phyloP scores from a whole-genome alignment of 2,888 invertebrate species.

The Thymelicus lineola region DNA sequence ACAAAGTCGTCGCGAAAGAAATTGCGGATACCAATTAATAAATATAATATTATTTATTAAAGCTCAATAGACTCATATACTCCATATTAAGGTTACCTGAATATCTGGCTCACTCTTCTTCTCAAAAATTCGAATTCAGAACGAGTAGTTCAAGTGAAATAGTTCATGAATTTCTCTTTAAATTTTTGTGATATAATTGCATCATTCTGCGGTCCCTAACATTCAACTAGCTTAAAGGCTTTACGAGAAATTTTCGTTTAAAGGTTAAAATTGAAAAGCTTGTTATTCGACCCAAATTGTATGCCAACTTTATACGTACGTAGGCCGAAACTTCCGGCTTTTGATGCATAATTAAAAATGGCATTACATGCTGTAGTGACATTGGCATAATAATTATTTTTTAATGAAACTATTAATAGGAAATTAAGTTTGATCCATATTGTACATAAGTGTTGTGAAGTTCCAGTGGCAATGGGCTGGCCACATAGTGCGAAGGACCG shows the following conservation, averaged over 20 bases:
- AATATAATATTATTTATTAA: background rate
- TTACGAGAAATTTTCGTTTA: slow-evolving; percentile 58
- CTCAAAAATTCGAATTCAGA: slow-evolving; percentile 38
- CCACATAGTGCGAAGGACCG: too few species aligned
- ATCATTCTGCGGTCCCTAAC: slow-evolving; percentile 52
- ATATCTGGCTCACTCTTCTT: slow-evolving; percentile 21
- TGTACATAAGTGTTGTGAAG: too few species aligned
- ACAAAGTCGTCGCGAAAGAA: too few species aligned
- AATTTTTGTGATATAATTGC: slow-evolving; percentile 56
- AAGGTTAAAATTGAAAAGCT: slow-evolving; percentile 61
- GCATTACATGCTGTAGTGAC: too few species aligned
- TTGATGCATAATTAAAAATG: background rate
- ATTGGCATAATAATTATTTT: too few species aligned
- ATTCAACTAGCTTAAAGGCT: slow-evolving; percentile 54
- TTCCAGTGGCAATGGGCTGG: too few species aligned
- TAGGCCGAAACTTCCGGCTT: slow-evolving; percentile 60
- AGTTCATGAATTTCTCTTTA: slow-evolving; percentile 52
- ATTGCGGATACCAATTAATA: too few species aligned
- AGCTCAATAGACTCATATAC: slow-evolving; percentile 25
- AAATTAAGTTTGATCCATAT: too few species aligned
- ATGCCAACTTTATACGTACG: slow-evolving; percentile 53
- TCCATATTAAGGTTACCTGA: slow-evolving; percentile 29
- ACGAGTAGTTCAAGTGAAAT: slow-evolving; percentile 43
- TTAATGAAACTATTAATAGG: too few species aligned
- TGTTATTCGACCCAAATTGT: slow-evolving; percentile 62